Conservation (phyloP, 2,113 vertebrate genomes). For the Alligator sinensis region DNA sequence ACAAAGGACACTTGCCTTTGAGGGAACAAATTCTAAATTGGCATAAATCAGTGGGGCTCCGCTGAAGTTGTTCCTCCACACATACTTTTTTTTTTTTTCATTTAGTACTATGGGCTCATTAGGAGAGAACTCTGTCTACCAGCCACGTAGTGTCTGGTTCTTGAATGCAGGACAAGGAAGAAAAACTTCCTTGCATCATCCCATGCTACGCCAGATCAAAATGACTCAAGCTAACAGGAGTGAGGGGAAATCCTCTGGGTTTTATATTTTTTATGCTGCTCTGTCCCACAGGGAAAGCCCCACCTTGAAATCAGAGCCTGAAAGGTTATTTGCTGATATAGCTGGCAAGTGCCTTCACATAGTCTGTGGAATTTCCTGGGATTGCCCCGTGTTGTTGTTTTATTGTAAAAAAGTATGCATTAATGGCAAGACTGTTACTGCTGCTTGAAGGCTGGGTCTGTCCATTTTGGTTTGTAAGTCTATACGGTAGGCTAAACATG, state of each 20-base stretch:
- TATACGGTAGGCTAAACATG: constrained; percentile 20
- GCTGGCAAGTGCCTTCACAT: not conserved
- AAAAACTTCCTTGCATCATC: not conserved
- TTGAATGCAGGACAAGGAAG: not conserved
- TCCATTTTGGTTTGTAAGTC: constrained; percentile 67
- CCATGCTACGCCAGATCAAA: fast-evolving
- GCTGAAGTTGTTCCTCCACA: fast-evolving
- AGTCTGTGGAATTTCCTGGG: not conserved
- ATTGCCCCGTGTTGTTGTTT: constrained; percentile 34
- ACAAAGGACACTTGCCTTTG: not conserved
- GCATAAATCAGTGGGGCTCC: not conserved
- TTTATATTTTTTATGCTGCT: fast-evolving
- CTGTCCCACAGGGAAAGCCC: not conserved
- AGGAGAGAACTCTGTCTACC: not conserved
- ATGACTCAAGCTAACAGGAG: fast-evolving
- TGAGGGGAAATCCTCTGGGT: fast-evolving
- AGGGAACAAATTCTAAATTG: not conserved
- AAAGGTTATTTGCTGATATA: constrained; percentile 50
- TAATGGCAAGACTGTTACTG: constrained; percentile 26
- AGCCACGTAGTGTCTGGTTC: fast-evolving
- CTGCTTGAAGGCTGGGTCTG: constrained; percentile 2
- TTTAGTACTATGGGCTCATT: not conserved
- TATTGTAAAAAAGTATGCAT: not conserved
- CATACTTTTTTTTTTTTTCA: not conserved
- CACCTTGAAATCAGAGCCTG: constrained; percentile 8